These are phyloP conservation scores for Megaustenia siamemsis DNA, from an alignment of 2,888 invertebrate species.

Conservation along the genomic window DNA sequence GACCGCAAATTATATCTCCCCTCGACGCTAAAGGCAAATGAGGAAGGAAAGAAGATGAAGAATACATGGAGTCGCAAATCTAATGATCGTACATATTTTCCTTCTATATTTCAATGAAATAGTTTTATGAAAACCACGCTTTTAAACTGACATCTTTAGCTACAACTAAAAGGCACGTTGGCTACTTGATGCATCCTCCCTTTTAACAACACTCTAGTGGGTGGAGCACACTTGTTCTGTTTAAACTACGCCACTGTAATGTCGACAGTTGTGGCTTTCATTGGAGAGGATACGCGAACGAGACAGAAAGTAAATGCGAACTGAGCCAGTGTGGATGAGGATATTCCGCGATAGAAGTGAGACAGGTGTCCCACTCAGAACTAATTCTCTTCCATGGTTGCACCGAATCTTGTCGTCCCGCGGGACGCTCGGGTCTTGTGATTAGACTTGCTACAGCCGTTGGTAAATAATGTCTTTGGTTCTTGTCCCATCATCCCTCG, in stretches of 20 bases:
- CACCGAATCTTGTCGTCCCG: not conserved
- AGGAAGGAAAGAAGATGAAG: too few species aligned
- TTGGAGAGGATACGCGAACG: not conserved
- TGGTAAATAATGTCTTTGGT: slow-evolving; percentile 29
- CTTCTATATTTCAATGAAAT: too few species aligned
- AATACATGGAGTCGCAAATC: too few species aligned
- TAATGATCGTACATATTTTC: too few species aligned
- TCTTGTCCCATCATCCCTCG: not conserved
- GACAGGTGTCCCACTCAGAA: slow-evolving; percentile 31
- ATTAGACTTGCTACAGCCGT: slow-evolving; percentile 1
- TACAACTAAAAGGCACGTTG: not conserved
- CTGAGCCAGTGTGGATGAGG: not conserved
- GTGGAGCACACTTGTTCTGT: not conserved
- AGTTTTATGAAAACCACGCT: not conserved
- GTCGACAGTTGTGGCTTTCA: not conserved
- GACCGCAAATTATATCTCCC: too few species aligned
- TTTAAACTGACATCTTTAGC: not conserved
- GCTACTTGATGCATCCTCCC: not conserved
- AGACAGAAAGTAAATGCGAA: not conserved
- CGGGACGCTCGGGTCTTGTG: slow-evolving; percentile 17
- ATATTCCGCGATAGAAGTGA: not conserved
- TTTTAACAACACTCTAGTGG: not conserved
- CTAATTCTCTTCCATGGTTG: slow-evolving; percentile 5
- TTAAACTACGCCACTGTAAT: too few species aligned
- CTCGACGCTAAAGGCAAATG: too few species aligned